Evolutionary conservation across 2,888 invertebrate genomes (phyloP).

Genomic region (Drosophila flavopinicola): DNA sequence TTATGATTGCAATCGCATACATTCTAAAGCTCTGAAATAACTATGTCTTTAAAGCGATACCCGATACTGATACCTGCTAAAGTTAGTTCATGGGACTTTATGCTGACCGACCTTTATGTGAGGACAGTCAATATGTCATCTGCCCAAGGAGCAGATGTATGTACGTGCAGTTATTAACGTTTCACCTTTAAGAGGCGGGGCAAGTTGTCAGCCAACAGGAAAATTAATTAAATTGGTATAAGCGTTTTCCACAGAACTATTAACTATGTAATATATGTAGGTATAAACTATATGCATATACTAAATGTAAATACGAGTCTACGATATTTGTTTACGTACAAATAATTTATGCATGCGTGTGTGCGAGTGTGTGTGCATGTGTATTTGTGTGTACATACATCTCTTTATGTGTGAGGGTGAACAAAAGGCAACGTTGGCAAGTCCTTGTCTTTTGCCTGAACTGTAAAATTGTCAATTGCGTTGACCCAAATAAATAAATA

Average conservation of each 20-base stretch:
- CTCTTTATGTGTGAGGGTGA: slow-evolving; percentile 2
- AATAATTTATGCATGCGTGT: slow-evolving; percentile 34
- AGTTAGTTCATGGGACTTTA: neutral
- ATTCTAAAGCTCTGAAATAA: too few species aligned
- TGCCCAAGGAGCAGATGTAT: neutral
- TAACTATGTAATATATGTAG: neutral
- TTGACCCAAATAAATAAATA: slow-evolving; percentile 68
- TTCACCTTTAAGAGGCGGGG: neutral
- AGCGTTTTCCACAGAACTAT: slow-evolving; percentile 3
- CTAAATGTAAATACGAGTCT: neutral
- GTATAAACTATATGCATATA: neutral
- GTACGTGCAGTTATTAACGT: slow-evolving; percentile 16
- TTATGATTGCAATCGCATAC: too few species aligned
- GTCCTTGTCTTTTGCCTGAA: slow-evolving; percentile 18
- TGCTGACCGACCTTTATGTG: neutral
- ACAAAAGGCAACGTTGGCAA: slow-evolving; percentile 27
- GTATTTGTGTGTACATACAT: neutral
- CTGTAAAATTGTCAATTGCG: slow-evolving; percentile 57
- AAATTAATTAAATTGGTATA: slow-evolving; percentile 46
- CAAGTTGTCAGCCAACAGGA: slow-evolving; percentile 5
- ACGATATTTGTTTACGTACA: slow-evolving; percentile 33
- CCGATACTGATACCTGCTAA: too few species aligned
- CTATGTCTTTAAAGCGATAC: too few species aligned
- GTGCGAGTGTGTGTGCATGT: neutral
- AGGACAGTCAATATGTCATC: neutral